These are phyloP conservation scores for Metopolophium dirhodum DNA, from an alignment of 1,140 invertebrate species.

Conservation along the genomic window DNA sequence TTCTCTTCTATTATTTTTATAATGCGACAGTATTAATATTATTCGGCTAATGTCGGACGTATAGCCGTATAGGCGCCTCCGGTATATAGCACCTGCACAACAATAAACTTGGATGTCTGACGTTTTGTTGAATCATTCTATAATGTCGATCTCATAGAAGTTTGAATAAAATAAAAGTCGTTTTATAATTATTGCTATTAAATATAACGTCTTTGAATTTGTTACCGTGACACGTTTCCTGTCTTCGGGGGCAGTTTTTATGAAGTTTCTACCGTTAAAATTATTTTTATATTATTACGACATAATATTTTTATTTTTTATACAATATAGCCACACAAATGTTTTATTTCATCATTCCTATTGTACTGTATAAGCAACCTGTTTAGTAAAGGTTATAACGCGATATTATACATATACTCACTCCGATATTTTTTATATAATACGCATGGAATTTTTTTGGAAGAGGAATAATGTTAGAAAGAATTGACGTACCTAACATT, in stretches of 20 bases:
- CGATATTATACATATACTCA: background rate
- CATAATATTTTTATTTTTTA: background rate
- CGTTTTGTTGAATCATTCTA: background rate
- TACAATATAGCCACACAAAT: background rate
- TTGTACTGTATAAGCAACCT: background rate
- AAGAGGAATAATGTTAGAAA: no score
- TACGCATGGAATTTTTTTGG: background rate
- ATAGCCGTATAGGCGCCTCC: background rate
- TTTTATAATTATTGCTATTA: conserved; percentile 7
- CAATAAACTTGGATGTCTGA: background rate
- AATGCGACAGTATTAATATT: conserved; percentile 11
- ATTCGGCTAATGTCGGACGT: background rate
- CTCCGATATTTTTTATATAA: background rate
- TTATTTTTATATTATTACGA: background rate
- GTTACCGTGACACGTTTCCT: background rate
- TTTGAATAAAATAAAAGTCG: background rate
- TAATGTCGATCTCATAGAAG: background rate
- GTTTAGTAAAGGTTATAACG: no score
- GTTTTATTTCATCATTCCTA: background rate
- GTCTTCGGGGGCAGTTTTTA: background rate
- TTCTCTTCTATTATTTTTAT: background rate
- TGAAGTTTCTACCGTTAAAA: background rate
- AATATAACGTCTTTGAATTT: conserved; percentile 1
- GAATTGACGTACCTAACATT: background rate
- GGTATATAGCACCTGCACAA: background rate